Base-by-base conservation (phyloP, 2,797 vertebrate species). In the Danio tinwini region DNA sequence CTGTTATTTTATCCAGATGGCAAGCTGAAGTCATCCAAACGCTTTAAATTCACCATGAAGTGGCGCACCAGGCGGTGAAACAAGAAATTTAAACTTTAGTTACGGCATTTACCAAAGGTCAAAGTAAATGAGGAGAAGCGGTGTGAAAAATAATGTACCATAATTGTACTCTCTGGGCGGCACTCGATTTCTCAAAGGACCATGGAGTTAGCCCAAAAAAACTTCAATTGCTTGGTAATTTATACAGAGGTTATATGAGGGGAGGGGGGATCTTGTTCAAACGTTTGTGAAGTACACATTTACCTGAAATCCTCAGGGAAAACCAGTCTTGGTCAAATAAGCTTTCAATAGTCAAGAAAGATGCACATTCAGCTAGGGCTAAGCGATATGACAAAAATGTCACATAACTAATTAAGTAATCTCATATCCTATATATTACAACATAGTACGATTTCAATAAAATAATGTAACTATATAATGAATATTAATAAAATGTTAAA, bases 21-120 rank as follows among this genome's bases (percentile, higher is more conserved):
- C 59, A 17, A 76, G 16, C 59, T 53, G 55, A 50, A 76, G 74
- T 55, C 59, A 59, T n/a, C 68, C 37, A 11, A 70, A 55, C 53
- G 50, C 68, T 70, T 50, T 70, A 13, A 70, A 70, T 70, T 5
- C 68, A 55, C 70, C 68, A 70, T 55, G 37, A 55, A 70, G n/a
- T 29, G 29, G 6, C 29, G 17, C 68, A 55, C 50, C 50, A 55
- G 37, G 50, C 68, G 19, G 68, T 53, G 68, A 70, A 55, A 70
- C 50, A 1, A 70, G 50, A 70, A 70, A 53, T 70, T 13, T 17
- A 70, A 70, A 29, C 67, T 53, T 42, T 70, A 70, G 50, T 42
- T 55, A 55, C 16, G 4, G 50, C 37, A 70, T 70, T 70, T 68
- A 70, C 68, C 50, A 70, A 55, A 70, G 68, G 68, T 55, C 68